A percentile compares a stretch with the other conserved stretches of the same genome.
Conservation (phyloP, 2,888 invertebrate genomes). For the Kuschelorhynchus macadamiae region DNA sequence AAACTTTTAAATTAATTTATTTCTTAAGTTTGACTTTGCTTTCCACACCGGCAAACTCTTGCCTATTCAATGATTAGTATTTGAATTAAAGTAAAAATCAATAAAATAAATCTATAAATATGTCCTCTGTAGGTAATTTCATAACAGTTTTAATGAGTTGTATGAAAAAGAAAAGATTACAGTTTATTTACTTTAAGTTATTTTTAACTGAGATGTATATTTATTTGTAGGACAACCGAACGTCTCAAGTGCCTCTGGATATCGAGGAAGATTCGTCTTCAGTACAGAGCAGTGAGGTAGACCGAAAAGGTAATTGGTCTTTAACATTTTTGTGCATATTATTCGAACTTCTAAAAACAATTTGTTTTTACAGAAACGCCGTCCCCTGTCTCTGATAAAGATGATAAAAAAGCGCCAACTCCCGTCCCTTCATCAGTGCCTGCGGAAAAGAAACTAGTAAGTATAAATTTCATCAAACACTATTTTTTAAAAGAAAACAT, state of each 20-base stretch:
- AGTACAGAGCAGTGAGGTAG: constrained; percentile 86
- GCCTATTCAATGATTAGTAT: too few species aligned
- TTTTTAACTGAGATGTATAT: constrained; percentile 16
- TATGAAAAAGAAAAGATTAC: too few species aligned
- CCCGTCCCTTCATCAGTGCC: constrained; percentile 23
- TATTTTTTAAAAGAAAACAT: not conserved
- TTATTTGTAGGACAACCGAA: constrained; percentile 84
- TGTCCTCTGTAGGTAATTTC: too few species aligned
- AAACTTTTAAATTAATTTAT: too few species aligned
- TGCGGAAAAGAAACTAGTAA: constrained; percentile 45
- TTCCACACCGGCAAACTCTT: too few species aligned
- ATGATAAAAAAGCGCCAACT: constrained; percentile 39
- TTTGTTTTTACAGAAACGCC: constrained; percentile 32
- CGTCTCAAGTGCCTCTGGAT: constrained; percentile 90
- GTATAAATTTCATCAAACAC: not conserved
- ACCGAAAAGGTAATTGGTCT: constrained; percentile 79
- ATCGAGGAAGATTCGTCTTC: constrained; percentile 93
- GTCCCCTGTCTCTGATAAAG: constrained; percentile 36
- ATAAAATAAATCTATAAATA: too few species aligned
- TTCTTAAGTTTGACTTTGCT: too few species aligned
- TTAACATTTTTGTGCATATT: too few species aligned
- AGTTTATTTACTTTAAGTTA: too few species aligned
- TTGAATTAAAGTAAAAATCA: too few species aligned
- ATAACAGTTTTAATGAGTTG: too few species aligned
- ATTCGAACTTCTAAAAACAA: too few species aligned